Percentiles rank a stretch among this genome's conserved stretches.
phyloP scores from a whole-genome alignment of 2,888 invertebrate genomes.

The Cryptocephalus moraei region DNA sequence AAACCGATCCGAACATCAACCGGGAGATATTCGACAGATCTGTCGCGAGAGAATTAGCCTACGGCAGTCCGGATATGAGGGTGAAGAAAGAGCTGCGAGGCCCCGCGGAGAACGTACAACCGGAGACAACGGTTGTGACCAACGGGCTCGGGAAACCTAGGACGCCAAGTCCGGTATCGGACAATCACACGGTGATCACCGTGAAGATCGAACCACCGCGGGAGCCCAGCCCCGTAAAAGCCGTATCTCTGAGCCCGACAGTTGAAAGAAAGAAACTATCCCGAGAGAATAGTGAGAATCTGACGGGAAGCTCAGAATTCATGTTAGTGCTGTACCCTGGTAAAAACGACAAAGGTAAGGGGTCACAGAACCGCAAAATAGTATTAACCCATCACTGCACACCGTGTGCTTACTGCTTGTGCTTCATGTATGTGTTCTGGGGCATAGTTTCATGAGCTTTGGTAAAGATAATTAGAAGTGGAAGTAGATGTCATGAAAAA shows the following conservation, averaged over 20 bases:
- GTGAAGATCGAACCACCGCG: neutral
- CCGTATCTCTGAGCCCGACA: neutral
- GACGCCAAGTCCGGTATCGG: neutral
- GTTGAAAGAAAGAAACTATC: slow-evolving; percentile 8
- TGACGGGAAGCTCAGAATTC: slow-evolving; percentile 66
- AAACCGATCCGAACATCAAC: slow-evolving; percentile 21
- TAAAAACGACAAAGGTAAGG: slow-evolving; percentile 29
- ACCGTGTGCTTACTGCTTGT: no score
- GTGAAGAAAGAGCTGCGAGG: slow-evolving; percentile 18
- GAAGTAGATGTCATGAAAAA: no score
- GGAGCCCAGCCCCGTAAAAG: no score
- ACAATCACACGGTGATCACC: neutral
- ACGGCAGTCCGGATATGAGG: slow-evolving; percentile 41
- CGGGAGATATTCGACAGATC: slow-evolving; percentile 40
- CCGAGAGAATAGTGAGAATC: slow-evolving; percentile 36
- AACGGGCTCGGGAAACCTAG: neutral
- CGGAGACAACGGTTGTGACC: slow-evolving; percentile 14
- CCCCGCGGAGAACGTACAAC: slow-evolving; percentile 6
- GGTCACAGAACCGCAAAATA: neutral
- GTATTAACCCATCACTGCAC: no score
- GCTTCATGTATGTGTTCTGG: no score
- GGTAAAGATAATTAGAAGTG: no score
- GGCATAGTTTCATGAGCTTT: no score
- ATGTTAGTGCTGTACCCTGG: slow-evolving; percentile 58
- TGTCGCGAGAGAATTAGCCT: slow-evolving; percentile 42